phyloP scores from a whole-genome alignment of 1,140 invertebrate species.

The Aphelenchoides avenae region DNA sequence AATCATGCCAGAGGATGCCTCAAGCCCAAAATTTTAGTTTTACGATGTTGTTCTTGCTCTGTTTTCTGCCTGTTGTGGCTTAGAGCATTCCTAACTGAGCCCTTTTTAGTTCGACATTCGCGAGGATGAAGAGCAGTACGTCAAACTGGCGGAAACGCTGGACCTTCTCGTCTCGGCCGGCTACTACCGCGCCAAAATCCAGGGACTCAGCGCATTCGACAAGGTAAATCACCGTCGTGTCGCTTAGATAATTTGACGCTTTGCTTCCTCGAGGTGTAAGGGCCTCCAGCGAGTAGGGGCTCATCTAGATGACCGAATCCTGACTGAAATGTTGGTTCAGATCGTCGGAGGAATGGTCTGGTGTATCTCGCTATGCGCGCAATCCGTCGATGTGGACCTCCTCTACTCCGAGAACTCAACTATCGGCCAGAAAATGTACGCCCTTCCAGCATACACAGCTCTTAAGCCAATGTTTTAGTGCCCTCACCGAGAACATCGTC shows the following conservation, averaged over 20 bases:
- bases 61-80: too few species aligned
- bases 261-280: too few species aligned
- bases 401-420: conserved; percentile 91
- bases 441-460: too few species aligned
- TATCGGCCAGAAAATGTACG: conserved; percentile 96
- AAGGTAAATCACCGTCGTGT: conserved; percentile 68
- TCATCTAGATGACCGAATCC: too few species aligned
- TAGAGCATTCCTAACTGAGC: too few species aligned
- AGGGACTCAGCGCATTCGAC: conserved; percentile 86
- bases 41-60: too few species aligned
- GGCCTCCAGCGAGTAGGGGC: too few species aligned
- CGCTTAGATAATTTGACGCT: background rate
- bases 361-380: conserved; percentile 91
- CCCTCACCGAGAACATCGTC: conserved; percentile 91
- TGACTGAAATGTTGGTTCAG: conserved; percentile 73
- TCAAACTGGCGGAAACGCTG: conserved; percentile 82
- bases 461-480: conserved; percentile 63
- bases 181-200: conserved; percentile 87
- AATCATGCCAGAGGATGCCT: too few species aligned
- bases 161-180: conserved; percentile 84
- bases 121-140: conserved; percentile 84
- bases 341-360: conserved; percentile 90
- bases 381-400: conserved; percentile 87
- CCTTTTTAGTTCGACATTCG: too few species aligned
- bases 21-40: too few species aligned